Conservation (phyloP, 2,888 invertebrate genomes). For the Drosophila affinis region DNA sequence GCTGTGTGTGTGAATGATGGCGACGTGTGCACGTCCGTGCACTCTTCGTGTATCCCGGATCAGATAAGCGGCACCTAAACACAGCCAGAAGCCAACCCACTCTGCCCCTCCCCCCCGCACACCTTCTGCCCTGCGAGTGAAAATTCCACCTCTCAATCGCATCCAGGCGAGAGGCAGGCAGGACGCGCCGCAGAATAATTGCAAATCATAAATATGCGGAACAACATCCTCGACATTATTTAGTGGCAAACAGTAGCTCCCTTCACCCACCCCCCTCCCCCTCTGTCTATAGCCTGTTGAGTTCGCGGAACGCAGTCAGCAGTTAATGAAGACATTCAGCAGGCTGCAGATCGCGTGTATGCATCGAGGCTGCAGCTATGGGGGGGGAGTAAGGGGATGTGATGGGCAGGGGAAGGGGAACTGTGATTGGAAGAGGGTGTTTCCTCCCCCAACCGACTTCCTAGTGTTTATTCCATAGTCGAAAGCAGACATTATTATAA, state of each 20-base stretch:
- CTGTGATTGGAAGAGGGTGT: slow-evolving; percentile 39
- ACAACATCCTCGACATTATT: slow-evolving; percentile 67
- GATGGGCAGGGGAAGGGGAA: neutral
- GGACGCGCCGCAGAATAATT: slow-evolving; percentile 62
- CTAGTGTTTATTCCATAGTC: too few relatives aligned
- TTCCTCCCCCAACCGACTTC: slow-evolving; percentile 18
- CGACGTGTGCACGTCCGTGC: slow-evolving; percentile 56
- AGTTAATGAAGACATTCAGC: slow-evolving; percentile 74
- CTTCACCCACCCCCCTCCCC: neutral
- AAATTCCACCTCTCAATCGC: neutral
- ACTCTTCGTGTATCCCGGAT: slow-evolving; percentile 66
- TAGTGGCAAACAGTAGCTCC: slow-evolving; percentile 52
- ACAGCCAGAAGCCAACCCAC: slow-evolving; percentile 25
- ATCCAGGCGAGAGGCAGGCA: slow-evolving; percentile 17
- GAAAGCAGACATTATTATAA: too few relatives aligned
- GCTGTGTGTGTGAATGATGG: slow-evolving; percentile 24
- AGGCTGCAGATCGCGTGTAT: slow-evolving; percentile 58
- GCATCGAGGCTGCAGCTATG: slow-evolving; percentile 10
- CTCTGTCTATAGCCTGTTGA: slow-evolving; percentile 28
- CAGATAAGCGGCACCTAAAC: slow-evolving; percentile 58
- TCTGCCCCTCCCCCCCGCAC: neutral
- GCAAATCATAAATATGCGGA: slow-evolving; percentile 74
- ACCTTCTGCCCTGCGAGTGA: neutral
- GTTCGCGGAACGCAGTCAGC: slow-evolving; percentile 62
- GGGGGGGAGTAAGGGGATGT: neutral